Evolutionary conservation across 2,113 vertebrate species (phyloP).

Genomic region (Rutilus rutilus): DNA sequence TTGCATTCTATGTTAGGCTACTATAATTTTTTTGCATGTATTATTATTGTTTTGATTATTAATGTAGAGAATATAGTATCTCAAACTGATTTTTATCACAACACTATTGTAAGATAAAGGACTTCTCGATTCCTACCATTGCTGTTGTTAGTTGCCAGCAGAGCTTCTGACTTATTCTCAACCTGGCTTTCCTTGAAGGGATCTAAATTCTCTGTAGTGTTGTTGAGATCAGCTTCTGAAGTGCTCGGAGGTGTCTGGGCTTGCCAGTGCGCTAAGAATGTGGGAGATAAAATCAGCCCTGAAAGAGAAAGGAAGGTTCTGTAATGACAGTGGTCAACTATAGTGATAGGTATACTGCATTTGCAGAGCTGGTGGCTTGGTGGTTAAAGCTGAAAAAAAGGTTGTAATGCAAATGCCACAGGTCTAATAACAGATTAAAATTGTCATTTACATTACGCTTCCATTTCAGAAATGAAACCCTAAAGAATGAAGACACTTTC

Average conservation of each 20-base stretch:
- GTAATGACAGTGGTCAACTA: not conserved
- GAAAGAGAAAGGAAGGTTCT: not conserved
- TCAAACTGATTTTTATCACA: not conserved
- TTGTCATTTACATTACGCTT: not conserved
- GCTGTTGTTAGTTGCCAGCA: not conserved
- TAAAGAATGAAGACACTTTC: not conserved
- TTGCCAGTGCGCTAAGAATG: constrained; percentile 24
- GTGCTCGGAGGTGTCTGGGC: constrained; percentile 5
- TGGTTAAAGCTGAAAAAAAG: not conserved
- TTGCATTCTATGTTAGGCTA: not conserved
- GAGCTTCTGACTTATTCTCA: not conserved
- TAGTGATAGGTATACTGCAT: not conserved
- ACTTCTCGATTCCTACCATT: not conserved
- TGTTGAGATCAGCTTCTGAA: not conserved
- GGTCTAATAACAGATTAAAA: not conserved
- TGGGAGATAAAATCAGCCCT: constrained; percentile 51
- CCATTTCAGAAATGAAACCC: not conserved
- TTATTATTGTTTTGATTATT: not conserved
- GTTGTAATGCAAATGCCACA: not conserved
- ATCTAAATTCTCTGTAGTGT: not conserved
- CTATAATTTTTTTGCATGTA: not conserved
- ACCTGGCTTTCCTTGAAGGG: not conserved
- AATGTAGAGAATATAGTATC: not conserved
- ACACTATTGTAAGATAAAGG: not conserved
- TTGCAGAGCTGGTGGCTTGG: not conserved